phyloP scores from a whole-genome alignment of 2,888 invertebrate species.

The Pogonocherus hispidulus region DNA sequence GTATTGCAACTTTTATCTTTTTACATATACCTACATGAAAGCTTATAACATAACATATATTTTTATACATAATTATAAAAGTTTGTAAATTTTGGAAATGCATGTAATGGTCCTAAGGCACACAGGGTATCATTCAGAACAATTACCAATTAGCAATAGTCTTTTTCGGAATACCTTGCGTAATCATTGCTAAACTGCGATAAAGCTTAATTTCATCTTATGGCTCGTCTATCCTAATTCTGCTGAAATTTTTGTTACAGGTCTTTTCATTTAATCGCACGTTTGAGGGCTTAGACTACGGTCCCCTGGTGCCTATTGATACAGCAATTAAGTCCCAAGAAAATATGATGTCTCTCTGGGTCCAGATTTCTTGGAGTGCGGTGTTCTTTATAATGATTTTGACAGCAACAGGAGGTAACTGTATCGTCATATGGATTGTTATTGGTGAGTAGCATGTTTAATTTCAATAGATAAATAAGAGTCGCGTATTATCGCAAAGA shows the following conservation, averaged over 20 bases:
- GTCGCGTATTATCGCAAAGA: too few relatives aligned
- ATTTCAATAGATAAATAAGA: too few relatives aligned
- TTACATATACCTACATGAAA: too few relatives aligned
- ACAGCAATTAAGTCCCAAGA: slow-evolving; percentile 27
- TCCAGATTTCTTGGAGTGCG: slow-evolving; percentile 81
- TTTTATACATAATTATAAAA: too few relatives aligned
- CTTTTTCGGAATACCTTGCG: too few relatives aligned
- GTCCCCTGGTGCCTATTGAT: slow-evolving; percentile 46
- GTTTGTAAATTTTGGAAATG: too few relatives aligned
- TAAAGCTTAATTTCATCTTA: neutral
- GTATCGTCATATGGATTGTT: slow-evolving; percentile 95
- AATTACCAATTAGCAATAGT: too few relatives aligned
- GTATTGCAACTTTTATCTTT: too few relatives aligned
- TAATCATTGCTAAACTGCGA: too few relatives aligned
- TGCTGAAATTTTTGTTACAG: slow-evolving; percentile 32
- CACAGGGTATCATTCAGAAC: too few relatives aligned
- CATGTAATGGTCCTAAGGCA: too few relatives aligned
- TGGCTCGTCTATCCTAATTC: neutral
- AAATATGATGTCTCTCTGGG: slow-evolving; percentile 71
- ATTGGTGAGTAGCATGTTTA: slow-evolving; percentile 73
- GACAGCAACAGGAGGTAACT: slow-evolving; percentile 87
- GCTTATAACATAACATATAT: too few relatives aligned
- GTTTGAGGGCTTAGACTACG: slow-evolving; percentile 57
- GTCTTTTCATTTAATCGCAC: slow-evolving; percentile 46
- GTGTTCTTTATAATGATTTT: slow-evolving; percentile 84